These are phyloP conservation scores for Galaxias olidus DNA, from an alignment of 2,797 vertebrate species.

Conservation along the genomic window DNA sequence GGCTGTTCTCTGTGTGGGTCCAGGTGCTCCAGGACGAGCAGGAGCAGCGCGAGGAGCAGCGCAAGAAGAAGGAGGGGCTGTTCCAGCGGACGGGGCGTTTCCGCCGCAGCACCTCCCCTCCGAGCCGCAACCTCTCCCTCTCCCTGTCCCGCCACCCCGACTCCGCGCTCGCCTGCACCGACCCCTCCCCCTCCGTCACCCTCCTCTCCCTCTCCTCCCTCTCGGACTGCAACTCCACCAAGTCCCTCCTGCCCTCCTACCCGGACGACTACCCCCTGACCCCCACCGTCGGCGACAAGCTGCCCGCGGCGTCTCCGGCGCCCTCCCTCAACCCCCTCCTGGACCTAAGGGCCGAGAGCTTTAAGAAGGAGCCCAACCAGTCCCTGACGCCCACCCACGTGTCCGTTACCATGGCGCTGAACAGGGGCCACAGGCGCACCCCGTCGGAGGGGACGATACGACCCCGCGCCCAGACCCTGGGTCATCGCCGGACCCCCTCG, in stretches of 20 bases:
- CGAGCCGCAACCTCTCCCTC: constrained; percentile 74
- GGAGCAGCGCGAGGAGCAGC: constrained; percentile 76
- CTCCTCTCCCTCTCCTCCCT: constrained; percentile 87
- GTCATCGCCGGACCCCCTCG: constrained; percentile 78
- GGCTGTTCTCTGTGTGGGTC: not conserved
- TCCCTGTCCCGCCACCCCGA: constrained; percentile 74
- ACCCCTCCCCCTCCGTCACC: constrained; percentile 80
- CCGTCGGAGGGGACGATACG: constrained; percentile 86
- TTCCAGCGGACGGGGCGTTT: constrained; percentile 82
- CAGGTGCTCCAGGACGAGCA: constrained; percentile 83
- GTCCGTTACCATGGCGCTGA: constrained; percentile 75
- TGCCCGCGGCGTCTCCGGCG: constrained; percentile 27
- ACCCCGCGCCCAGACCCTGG: constrained; percentile 74
- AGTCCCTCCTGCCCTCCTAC: constrained; percentile 86
- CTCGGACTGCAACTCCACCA: constrained; percentile 91
- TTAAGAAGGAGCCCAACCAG: constrained; percentile 89
- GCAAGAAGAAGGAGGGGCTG: constrained; percentile 80
- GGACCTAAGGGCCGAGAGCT: constrained; percentile 87
- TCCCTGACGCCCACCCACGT: constrained; percentile 90
- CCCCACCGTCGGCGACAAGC: constrained; percentile 43
- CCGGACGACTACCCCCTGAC: constrained; percentile 76
- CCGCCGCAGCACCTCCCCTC: constrained; percentile 71
- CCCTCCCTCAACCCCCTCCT: constrained; percentile 81
- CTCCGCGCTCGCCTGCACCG: constrained; percentile 66
- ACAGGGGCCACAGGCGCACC: constrained; percentile 83